Evolutionary conservation across 2,888 invertebrate species (phyloP).

Genomic region (Platycheirus albimanus): DNA sequence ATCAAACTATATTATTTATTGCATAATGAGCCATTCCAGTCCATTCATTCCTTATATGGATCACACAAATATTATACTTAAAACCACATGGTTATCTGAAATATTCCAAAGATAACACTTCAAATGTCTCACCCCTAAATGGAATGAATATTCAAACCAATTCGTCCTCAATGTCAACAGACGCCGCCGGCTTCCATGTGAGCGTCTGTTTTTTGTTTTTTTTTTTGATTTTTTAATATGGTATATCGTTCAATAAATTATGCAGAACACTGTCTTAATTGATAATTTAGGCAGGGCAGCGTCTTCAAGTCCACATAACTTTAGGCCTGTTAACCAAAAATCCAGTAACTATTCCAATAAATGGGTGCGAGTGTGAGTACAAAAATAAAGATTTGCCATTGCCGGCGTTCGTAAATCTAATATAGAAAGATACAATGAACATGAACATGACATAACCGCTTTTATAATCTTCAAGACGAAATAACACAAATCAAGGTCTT

Average conservation of each 20-base stretch:
- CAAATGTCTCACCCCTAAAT: not conserved
- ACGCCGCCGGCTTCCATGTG: not conserved
- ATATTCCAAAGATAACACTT: conserved; percentile 8
- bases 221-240: conserved; percentile 17
- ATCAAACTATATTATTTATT: too few species aligned
- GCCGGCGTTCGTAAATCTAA: not conserved
- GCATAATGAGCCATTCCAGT: too few species aligned
- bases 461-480: conserved; percentile 32
- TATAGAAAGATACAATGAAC: too few species aligned
- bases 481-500: conserved; percentile 23
- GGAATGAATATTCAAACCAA: not conserved
- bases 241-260: conserved; percentile 17
- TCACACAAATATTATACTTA: too few species aligned
- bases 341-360: conserved; percentile 6
- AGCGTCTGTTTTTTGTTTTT: not conserved
- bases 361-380: not conserved
- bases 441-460: conserved; percentile 23
- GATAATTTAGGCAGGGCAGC: conserved; percentile 11
- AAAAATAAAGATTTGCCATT: conserved; percentile 22
- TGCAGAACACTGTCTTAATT: conserved; percentile 1
- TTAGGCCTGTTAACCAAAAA: conserved; percentile 15
- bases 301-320: conserved; percentile 20
- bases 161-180: not conserved
- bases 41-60: too few species aligned
- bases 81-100: too few species aligned